Base-by-base conservation (phyloP, 2,888 invertebrate genomes). In the Hypsopygia costalis region DNA sequence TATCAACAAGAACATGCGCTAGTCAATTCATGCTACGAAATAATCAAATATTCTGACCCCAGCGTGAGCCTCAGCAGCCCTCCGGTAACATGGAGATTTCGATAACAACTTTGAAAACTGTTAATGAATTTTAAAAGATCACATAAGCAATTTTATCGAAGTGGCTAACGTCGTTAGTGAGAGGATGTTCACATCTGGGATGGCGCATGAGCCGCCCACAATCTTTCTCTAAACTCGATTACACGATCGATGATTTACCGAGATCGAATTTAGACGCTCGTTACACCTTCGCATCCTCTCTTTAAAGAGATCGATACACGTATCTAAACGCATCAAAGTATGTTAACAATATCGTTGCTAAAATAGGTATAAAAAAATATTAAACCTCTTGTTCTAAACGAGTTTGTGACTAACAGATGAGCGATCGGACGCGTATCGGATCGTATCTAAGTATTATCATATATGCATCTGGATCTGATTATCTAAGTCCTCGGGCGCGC, bases 181-280 rank as follows among this genome's bases (percentile, higher is more conserved):
- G 73, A 81, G 80, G 76, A 81, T 79, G 71, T 74, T 79, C 82
- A 74, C 76, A 77, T 75, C 72, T 77, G 78, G 79, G 76, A 73
- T 71, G 76, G 76, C 75, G 70, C 71, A 68, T 51, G 76, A 69
- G 53, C 76, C 83, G 81, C 85, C 87, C 86, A 81, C 82, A 69
- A 78, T 77, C 71, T 77, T 69, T 74, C 76, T 80, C 80, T 78
- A 83, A 83, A 86, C 81, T 83, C 81, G 82, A 86, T 87, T 87
- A 87, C 77, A 65, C 70, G 71, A 75, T 59, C 81, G 79, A 87
- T 87, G 82, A 88, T 88, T 88, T 87, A 88, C 80, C 59, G 78
- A 76, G 72, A 87, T 83, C 77, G 83, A 81, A 83, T 87, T 81
- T 78, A 69, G 71, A 77, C 80, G 62, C 75, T 69, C 71, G 78